Base-by-base conservation (phyloP, 2,113 vertebrate genomes). In the Apteryx mantelli region DNA sequence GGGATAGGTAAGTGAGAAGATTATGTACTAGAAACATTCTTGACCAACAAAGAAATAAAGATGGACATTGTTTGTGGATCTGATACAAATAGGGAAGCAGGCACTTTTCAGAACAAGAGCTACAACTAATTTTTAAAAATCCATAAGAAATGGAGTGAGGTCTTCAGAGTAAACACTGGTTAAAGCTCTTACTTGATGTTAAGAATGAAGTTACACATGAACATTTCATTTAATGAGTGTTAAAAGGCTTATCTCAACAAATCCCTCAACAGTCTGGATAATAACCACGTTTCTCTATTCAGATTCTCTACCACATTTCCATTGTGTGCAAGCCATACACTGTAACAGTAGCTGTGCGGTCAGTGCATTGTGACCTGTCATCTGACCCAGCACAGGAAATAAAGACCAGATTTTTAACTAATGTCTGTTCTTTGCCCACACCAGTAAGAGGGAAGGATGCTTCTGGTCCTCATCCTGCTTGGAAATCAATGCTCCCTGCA, bases 231-330 rank as follows among this genome's bases (percentile, higher is more conserved):
- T 95, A 73, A 18, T 30, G 83, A 89, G 32, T 0, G 1, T 75
- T 91, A 73, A 82, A 82, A 85, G 58, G 32, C 89, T 91, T 75
- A 91, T 79, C 81, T 91, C 65, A 63, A 21, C 50, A 76, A 66
- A 16, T 69, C 92, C 34, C 70, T 44, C 88, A 80, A 2, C 71
- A 87, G 77, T 63, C 77, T 94, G 94, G 83, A 87, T 40, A 20
- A 3, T 89, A 89, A 87, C 81, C 89, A 85, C 85, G 82, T 73
- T 40, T 82, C 77, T 89, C 38, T 78, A 76, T 91, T 97, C 92
- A 95, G 90, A 88, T 92, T 66, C 73, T n/a, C 17, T 40, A 30
- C 65, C 94, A 32, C 82, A 75, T 75, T 97, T 90, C 64, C 83
- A 71, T 56, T 30, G 92, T 93, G 89, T 85, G 93, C 61, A 28